phyloP scores from a whole-genome alignment of 2,888 invertebrate genomes.

The Lysandra bellargus region DNA sequence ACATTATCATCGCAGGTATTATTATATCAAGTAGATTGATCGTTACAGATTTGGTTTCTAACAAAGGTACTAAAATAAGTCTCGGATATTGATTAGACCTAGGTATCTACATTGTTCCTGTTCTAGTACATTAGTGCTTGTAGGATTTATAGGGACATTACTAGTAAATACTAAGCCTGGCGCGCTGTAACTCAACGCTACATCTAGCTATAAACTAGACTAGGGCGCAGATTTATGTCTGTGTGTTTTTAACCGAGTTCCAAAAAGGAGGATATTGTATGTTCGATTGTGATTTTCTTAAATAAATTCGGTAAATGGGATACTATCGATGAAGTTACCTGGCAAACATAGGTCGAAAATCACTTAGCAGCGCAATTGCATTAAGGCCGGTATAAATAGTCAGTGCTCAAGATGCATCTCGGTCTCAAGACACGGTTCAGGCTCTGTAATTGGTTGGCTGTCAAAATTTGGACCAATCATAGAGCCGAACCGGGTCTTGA shows the following conservation, averaged over 20 bases:
- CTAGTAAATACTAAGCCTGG: constrained; percentile 48
- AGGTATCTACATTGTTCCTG: constrained; percentile 20
- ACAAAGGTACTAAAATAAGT: constrained; percentile 19
- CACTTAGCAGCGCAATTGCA: background rate
- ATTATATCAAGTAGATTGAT: constrained; percentile 14
- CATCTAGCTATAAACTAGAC: constrained; percentile 13
- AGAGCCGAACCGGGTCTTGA: too few species aligned
- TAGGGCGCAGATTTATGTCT: background rate
- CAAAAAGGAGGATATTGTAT: background rate
- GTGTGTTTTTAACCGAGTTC: background rate
- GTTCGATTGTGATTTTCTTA: background rate
- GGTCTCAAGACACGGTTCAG: too few species aligned
- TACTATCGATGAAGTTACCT: background rate
- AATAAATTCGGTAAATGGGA: background rate
- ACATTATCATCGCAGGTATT: background rate
- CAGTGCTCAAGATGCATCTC: too few species aligned
- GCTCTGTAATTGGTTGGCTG: too few species aligned
- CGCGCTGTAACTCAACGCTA: constrained; percentile 33
- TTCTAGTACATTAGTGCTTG: constrained; percentile 21
- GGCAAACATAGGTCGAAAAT: background rate
- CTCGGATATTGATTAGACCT: constrained; percentile 10
- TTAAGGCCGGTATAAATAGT: too few species aligned
- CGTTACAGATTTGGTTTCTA: constrained; percentile 17
- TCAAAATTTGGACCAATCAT: too few species aligned
- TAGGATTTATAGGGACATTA: constrained; percentile 39